Evolutionary conservation across 1,140 invertebrate species (phyloP).

Genomic region (Sycophila sp.): DNA sequence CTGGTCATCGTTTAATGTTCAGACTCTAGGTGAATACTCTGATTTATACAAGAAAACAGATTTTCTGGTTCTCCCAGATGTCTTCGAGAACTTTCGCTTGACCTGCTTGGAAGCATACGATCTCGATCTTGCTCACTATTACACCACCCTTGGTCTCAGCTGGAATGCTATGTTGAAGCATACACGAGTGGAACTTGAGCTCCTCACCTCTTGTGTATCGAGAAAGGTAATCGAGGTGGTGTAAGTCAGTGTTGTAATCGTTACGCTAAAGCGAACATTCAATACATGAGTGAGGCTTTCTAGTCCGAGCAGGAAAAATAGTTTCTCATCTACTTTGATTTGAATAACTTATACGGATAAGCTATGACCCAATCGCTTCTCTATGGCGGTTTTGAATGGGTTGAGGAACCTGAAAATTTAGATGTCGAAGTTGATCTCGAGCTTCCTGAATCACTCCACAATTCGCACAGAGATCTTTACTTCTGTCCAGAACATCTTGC

Average conservation of each 20-base stretch:
- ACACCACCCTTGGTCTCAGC: not conserved
- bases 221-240: not conserved
- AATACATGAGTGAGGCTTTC: not conserved
- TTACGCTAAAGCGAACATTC: not conserved
- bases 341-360: too few relatives aligned
- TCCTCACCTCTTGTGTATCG: slow-evolving; percentile 36
- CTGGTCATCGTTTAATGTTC: too few relatives aligned
- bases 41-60: slow-evolving; percentile 63
- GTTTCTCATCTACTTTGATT: too few relatives aligned
- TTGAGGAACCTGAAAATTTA: too few relatives aligned
- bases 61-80: slow-evolving; percentile 56
- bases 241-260: not conserved
- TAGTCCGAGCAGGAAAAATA: too few relatives aligned
- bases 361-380: too few relatives aligned
- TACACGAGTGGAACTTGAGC: not conserved
- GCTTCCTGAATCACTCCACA: too few relatives aligned
- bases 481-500: too few relatives aligned
- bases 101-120: not conserved
- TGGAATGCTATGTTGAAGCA: not conserved
- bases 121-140: slow-evolving; percentile 25
- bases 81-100: slow-evolving; percentile 52
- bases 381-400: too few relatives aligned
- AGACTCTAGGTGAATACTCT: slow-evolving; percentile 59
- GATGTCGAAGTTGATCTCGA: too few relatives aligned
- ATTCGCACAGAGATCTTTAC: too few relatives aligned